These are phyloP conservation scores for Eupithecia centaureata DNA, from an alignment of 2,888 invertebrate species.

Conservation along the genomic window DNA sequence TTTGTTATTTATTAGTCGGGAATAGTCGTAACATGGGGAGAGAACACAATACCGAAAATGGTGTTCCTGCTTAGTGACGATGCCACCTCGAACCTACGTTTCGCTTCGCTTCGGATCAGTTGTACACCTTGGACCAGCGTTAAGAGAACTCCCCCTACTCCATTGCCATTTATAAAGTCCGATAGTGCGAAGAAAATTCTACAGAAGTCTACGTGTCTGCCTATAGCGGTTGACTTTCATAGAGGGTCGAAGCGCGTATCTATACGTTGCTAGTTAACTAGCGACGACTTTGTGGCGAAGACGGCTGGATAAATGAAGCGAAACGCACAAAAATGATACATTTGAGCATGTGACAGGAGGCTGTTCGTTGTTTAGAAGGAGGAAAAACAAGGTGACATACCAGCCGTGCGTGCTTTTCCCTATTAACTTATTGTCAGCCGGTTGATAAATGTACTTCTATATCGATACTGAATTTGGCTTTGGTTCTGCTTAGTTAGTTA, in stretches of 20 bases:
- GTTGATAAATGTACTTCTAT: conserved; percentile 42
- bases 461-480: conserved; percentile 24
- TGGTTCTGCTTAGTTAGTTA: conserved; percentile 22
- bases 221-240: conserved; percentile 59
- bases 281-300: conserved; percentile 69
- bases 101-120: conserved; percentile 66
- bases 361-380: conserved; percentile 54
- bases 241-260: conserved; percentile 68
- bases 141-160: conserved; percentile 63
- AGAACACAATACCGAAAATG: conserved; percentile 77
- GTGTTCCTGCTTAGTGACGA: conserved; percentile 79
- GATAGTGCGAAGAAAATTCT: conserved; percentile 52
- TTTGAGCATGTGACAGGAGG: conserved; percentile 66
- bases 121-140: conserved; percentile 56
- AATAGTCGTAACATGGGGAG: conserved; percentile 80
- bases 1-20: conserved; percentile 83
- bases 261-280: conserved; percentile 72
- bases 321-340: conserved; percentile 72
- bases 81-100: conserved; percentile 71
- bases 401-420: conserved; percentile 56
- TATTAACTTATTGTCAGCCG: conserved; percentile 52
- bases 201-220: conserved; percentile 61
- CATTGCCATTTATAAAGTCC: conserved; percentile 50
- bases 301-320: conserved; percentile 72
- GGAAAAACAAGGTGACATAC: conserved; percentile 60